Base-by-base conservation (phyloP, 2,797 vertebrate genomes). In the Rhabdophis nuchalis region DNA sequence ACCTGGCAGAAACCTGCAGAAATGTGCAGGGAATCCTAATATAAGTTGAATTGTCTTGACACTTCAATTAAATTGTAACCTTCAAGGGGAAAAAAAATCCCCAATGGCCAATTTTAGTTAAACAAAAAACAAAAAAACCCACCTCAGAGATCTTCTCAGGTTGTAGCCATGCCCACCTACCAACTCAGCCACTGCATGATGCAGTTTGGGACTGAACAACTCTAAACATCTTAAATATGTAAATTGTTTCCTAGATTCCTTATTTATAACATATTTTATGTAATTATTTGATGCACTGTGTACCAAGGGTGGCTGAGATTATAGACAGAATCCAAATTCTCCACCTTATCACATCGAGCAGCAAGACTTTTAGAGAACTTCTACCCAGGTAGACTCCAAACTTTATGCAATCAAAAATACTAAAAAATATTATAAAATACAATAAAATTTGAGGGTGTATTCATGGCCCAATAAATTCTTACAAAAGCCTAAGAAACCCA, bases 11-110 rank as follows among this genome's bases (percentile, higher is more conserved):
- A 95, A 92, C 57, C 68, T 90, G 87, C 87, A 93, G 82, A 91
- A 93, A 91, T 95, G 94, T 86, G 77, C 5, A 14, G 96, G 91
- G 88, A 94, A 77, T 93, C 94, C 91, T 86, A 92, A 90, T n/a
- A 88, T 91, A 87, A 93, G 93, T 36, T 36, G 9, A 92, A 96
- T 89, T 92, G 93, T 93, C 93, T 96, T 91, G n/a, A 88, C 64
- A 52, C 95, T 97, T 97, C 96, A 97, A 96, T 97, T 97, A 97
- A 97, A 97, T 96, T 93, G 90, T 92, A 97, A 96, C 96, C 94
- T 96, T 93, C 94, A 96, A 96, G 92, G 50, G 20, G 2, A 12
- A 56, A 57, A 93, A 96, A 97, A 97, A 96, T 96, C 95, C 41
- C 95, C 57, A 90, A 94, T 89, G 96, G 91, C 93, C 90, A 96